A percentile compares a stretch with the other conserved stretches of the same genome.
These are phyloP conservation scores for Pseudococcus jackbeardsleyi DNA, from an alignment of 2,888 invertebrate species.

Conservation along the genomic window DNA sequence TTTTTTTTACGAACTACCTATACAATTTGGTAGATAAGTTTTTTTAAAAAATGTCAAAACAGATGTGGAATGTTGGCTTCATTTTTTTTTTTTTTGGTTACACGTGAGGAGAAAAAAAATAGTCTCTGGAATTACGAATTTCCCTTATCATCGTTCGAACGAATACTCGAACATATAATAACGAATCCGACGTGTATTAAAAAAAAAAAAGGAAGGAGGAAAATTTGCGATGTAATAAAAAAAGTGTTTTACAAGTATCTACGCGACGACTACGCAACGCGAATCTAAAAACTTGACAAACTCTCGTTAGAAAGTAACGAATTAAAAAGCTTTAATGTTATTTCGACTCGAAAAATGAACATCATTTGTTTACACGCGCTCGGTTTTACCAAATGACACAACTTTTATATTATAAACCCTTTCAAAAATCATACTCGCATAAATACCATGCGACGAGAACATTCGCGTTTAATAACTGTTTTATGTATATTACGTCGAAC, in stretches of 20 bases:
- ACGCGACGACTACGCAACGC: neutral
- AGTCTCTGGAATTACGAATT: too few species aligned
- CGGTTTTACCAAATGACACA: neutral
- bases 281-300: conserved; percentile 19
- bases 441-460: neutral
- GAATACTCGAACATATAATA: too few species aligned
- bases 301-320: neutral
- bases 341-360: conserved; percentile 18
- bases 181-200: neutral
- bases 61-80: too few species aligned
- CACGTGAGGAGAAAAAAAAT: too few species aligned
- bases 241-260: neutral
- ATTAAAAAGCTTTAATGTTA: conserved; percentile 24
- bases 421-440: neutral
- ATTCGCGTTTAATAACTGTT: conserved; percentile 36
- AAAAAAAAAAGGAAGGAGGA: neutral
- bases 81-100: too few species aligned
- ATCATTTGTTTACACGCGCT: neutral
- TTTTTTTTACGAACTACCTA: neutral
- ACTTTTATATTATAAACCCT: conserved; percentile 26
- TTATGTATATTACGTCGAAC: neutral
- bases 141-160: too few species aligned
- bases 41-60: too few species aligned
- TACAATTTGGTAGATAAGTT: too few species aligned
- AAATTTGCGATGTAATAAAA: neutral